phyloP scores from a whole-genome alignment of 2,113 vertebrate genomes.

The Perca schrenkii region DNA sequence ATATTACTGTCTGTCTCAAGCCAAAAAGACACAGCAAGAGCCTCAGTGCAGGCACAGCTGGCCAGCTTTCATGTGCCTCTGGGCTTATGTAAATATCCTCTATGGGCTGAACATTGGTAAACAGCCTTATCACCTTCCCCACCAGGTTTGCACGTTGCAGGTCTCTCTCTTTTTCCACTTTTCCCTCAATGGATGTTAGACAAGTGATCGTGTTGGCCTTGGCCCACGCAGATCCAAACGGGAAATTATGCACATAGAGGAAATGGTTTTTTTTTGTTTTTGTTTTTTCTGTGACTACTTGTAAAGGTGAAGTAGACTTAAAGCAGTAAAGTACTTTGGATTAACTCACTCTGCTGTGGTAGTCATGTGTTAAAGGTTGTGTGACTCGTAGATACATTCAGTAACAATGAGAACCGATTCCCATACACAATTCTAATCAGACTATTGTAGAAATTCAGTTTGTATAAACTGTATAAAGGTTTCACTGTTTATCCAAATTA shows the following conservation, averaged over 20 bases:
- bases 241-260: constrained; percentile 30
- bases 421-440: background rate
- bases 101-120: constrained; percentile 70
- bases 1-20: constrained; percentile 54
- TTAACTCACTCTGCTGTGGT: background rate
- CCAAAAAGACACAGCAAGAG: constrained; percentile 65
- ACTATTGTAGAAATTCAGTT: background rate
- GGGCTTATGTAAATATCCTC: constrained; percentile 74
- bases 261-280: background rate
- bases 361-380: background rate
- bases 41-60: constrained; percentile 61
- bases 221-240: constrained; percentile 18
- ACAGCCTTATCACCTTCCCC: constrained; percentile 75
- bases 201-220: constrained; percentile 39
- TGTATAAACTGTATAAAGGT: background rate
- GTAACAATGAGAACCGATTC: background rate
- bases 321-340: background rate
- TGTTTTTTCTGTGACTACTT: background rate
- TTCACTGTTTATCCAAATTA: background rate
- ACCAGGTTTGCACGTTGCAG: constrained; percentile 57
- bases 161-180: constrained; percentile 27
- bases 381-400: background rate
- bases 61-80: constrained; percentile 68
- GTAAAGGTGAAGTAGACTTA: background rate
- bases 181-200: constrained; percentile 46